phyloP scores from a whole-genome alignment of 1,140 invertebrate genomes.

The Trachelipus rathkii region DNA sequence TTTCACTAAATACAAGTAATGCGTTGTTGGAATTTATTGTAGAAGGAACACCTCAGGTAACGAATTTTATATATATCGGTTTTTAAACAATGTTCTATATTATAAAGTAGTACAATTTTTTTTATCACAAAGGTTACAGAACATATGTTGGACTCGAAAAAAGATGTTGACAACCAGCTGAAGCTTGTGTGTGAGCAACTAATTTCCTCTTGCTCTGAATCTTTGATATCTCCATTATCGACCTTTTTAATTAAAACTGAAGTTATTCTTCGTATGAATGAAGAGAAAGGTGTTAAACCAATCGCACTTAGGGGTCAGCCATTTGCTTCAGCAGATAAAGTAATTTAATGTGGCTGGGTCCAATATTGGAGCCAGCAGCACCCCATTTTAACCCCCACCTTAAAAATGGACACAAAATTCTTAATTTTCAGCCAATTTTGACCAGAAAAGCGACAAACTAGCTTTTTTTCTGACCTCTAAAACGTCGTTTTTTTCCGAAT shows the following conservation, averaged over 20 bases:
- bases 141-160: constrained; percentile 85
- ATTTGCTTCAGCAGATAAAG: constrained; percentile 41
- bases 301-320: constrained; percentile 40
- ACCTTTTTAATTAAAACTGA: constrained; percentile 69
- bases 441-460: too few relatives aligned
- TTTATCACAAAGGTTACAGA: constrained; percentile 54
- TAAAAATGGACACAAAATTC: too few relatives aligned
- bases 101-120: not conserved
- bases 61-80: constrained; percentile 49
- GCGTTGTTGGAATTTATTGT: constrained; percentile 85
- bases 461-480: too few relatives aligned
- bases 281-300: constrained; percentile 40
- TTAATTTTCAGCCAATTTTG: too few relatives aligned
- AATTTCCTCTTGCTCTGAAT: constrained; percentile 72
- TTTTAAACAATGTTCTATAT: not conserved
- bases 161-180: constrained; percentile 87
- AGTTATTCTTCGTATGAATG: constrained; percentile 42
- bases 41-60: constrained; percentile 80
- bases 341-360: too few relatives aligned
- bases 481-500: too few relatives aligned
- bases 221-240: constrained; percentile 68
- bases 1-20: constrained; percentile 83
- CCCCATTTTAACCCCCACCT: too few relatives aligned
- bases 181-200: constrained; percentile 88
- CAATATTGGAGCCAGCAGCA: too few relatives aligned